Evolutionary conservation across 1,140 invertebrate species (phyloP).

Genomic region (Aphidius ervi): DNA sequence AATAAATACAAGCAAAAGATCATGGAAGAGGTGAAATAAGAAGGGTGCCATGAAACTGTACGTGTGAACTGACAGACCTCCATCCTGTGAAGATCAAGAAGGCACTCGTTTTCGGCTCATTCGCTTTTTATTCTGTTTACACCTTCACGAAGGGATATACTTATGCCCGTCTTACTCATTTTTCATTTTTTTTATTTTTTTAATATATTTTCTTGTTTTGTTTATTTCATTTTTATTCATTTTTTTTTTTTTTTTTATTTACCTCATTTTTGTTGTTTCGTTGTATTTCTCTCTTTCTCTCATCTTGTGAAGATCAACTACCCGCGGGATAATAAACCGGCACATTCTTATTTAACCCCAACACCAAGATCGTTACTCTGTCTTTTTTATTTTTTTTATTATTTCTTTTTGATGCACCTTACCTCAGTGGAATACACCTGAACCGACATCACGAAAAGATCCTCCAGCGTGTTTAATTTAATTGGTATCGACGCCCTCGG

Average conservation of each 20-base stretch:
- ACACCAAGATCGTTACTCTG: no score
- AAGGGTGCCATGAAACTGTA: conserved; percentile 19
- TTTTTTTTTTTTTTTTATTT: neutral
- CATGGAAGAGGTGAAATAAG: conserved; percentile 19
- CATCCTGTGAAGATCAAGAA: conserved; percentile 31
- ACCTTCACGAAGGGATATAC: conserved; percentile 41
- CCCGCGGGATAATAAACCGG: neutral
- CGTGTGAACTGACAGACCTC: conserved; percentile 42
- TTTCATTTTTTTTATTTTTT: conserved; percentile 7
- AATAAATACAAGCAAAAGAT: conserved; percentile 26
- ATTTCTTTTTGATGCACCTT: no score
- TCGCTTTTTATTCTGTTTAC: conserved; percentile 38
- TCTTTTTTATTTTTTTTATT: no score
- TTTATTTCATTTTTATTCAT: conserved; percentile 6
- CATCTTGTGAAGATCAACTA: neutral
- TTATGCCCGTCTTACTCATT: conserved; percentile 41
- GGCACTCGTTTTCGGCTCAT: conserved; percentile 35
- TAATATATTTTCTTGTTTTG: conserved; percentile 10
- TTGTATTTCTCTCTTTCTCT: neutral
- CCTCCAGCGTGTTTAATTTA: conserved; percentile 39
- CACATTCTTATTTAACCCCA: neutral
- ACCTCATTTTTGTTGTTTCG: no score
- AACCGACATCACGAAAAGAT: neutral
- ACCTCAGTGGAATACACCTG: neutral
- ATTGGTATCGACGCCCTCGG: conserved; percentile 43